These are phyloP conservation scores for Peromyscus leucopus DNA, from an alignment of 2,113 vertebrate genomes.

Conservation along the genomic window DNA sequence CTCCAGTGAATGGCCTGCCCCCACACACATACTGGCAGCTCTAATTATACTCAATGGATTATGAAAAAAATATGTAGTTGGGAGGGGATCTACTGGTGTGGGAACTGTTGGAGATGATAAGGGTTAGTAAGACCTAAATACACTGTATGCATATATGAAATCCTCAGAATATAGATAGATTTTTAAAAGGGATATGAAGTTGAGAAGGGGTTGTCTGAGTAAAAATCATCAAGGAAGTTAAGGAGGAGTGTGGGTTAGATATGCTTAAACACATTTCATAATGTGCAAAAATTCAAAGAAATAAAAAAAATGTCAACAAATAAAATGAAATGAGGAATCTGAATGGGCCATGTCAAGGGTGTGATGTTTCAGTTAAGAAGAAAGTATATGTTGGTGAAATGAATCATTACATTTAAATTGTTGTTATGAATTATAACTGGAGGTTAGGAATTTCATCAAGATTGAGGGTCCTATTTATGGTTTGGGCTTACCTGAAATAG, in stretches of 20 bases:
- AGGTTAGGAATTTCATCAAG: neutral
- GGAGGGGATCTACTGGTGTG: neutral
- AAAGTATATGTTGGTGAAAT: neutral
- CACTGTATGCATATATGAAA: neutral
- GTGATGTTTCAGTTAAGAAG: neutral
- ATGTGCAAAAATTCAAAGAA: neutral
- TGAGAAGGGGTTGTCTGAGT: too few species aligned
- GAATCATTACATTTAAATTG: neutral
- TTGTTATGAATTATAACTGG: neutral
- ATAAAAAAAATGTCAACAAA: neutral
- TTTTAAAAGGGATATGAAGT: neutral
- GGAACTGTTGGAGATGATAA: too few species aligned
- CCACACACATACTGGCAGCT: neutral
- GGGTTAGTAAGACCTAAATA: neutral
- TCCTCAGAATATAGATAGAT: neutral
- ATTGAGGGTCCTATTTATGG: neutral
- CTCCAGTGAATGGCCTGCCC: too few species aligned
- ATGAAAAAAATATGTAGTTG: neutral
- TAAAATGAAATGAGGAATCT: neutral
- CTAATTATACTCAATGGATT: neutral
- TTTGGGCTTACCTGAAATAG: neutral
- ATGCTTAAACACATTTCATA: neutral
- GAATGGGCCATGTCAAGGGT: neutral
- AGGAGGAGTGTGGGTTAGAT: neutral
- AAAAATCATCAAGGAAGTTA: neutral